Evolutionary conservation across 2,888 invertebrate species (phyloP), one percentile per base, ranked within the genome.

Genomic region (Andrena dorsata): DNA sequence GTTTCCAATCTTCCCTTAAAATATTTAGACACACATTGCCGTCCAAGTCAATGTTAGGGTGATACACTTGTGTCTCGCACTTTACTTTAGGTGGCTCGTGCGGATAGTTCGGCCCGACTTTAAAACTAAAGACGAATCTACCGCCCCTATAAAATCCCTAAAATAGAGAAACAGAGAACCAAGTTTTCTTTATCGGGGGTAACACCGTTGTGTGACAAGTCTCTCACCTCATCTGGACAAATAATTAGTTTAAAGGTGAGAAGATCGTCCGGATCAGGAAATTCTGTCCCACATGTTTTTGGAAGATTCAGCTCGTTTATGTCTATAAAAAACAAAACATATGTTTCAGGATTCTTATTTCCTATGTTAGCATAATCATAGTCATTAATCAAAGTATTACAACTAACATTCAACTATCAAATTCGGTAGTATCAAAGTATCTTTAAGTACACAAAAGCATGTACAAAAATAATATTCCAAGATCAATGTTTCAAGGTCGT

Each of bases 11-110:
- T 96, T 99, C 99, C 92, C 99, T 96, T 91, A 99, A 95, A 93
- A 99, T 99, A 94, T 99, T 99, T 86, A 99, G 95, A 94, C 99
- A 99, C 35, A 99, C 98, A 94, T 99, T 99, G 89, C 99, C 99
- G 93, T 99, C 98, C 91, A 98, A 95, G 95, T 99, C 99, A 94
- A 99, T 99, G 94, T 99, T 99, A 16, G 99, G 99, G 95, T 99
- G 99, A 94, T 99, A 99, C 68, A 99, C 98, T 93, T 97, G 97
- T 60, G 99, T 99, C 95, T 98, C 98, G 95, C 99, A 99, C 94
- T 99, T 99, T 47, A 99, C 99, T 95, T 99, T 99, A 26, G 99
- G 99, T 61, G 99, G 98, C 94, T 99, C 99, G 93, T 99, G 99
- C 41, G 99, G 99, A 95, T 99, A 99, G 94, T 98, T 98, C 92